A percentile compares a stretch with the other conserved stretches of the same genome.
Conservation (phyloP, 2,888 invertebrate species). For the Spisula subtruncata region DNA sequence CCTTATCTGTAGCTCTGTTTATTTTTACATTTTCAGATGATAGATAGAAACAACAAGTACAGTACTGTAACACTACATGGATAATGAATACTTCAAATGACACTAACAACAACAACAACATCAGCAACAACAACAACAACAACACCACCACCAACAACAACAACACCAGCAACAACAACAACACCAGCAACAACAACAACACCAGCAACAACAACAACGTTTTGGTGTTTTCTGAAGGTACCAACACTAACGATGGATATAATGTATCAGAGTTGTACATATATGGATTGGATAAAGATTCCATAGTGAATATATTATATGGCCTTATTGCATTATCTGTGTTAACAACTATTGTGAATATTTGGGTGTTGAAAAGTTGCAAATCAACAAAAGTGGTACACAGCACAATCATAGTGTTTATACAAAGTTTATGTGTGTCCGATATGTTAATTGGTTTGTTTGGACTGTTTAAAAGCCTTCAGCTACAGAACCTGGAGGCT, state of each 20-base stretch:
- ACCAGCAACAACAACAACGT: too few species aligned
- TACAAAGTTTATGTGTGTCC: slow-evolving; percentile 80
- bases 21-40: not conserved
- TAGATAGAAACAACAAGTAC: not conserved
- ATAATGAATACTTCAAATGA: not conserved
- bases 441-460: slow-evolving; percentile 81
- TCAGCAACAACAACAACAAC: not conserved
- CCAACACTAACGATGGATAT: not conserved
- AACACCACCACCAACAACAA: too few species aligned
- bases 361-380: slow-evolving; percentile 75
- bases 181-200: too few species aligned
- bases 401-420: slow-evolving; percentile 82
- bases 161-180: not conserved
- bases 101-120: not conserved
- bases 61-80: not conserved
- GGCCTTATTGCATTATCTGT: slow-evolving; percentile 63
- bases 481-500: slow-evolving; percentile 72
- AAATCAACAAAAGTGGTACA: slow-evolving; percentile 79
- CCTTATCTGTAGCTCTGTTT: too few species aligned
- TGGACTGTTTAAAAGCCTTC: slow-evolving; percentile 79
- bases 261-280: not conserved
- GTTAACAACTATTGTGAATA: slow-evolving; percentile 74
- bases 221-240: not conserved
- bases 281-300: slow-evolving; percentile 13
- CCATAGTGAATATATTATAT: slow-evolving; percentile 39